Evolutionary conservation across 2,888 invertebrate genomes (phyloP), one percentile per base, ranked within the genome.

Genomic region (Exephanes ischioxanthus): DNA sequence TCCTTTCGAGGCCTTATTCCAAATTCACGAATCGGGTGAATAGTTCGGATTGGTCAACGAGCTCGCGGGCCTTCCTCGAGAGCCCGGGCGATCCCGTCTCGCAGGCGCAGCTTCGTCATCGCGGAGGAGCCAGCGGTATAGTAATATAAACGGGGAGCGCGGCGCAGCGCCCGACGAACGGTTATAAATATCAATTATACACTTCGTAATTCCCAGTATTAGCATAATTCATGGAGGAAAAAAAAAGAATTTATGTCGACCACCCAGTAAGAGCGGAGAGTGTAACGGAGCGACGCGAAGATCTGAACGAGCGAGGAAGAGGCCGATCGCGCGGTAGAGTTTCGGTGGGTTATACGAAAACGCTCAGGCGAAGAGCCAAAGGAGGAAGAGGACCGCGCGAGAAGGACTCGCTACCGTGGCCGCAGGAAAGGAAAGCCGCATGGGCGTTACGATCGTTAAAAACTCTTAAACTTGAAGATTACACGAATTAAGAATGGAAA

Each of bases 161-260:
- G 26, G 67, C 61, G 58, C 53, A 45, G 58, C 11, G 55, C 48
- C 9, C 37, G 72, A 67, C 82, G 53, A 73, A 55, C 84, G 91
- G 91, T 91, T 91, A 91, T 93, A 93, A 93, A 93, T 92, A 92
- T 92, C 93, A 93, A 93, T 93, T 93, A 93, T 91, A 91, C 90
- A 91, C 90, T 91, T 90, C 86, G 91, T 91, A 92, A 92, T 91
- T 91, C 89, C 89, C 85, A 80, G 88, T 89, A 93, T 93, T 93
- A 93, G 90, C 93, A 93, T 93, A 93, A 93, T 93, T 92, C 90
- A 88, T 89, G 90, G 87, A 89, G 73, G 77, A 81, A 70, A 71
- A 88, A 89, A 85, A 71, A 89, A 48, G 11, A 91, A 91, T 93
- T 92, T 90, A 92, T 91, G 90, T 89, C 88, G 93, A 91, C 93